Percentiles rank a stretch among this genome's conserved stretches.
Evolutionary conservation across 2,888 invertebrate species (phyloP).

Genomic region (Pandemis corylana): DNA sequence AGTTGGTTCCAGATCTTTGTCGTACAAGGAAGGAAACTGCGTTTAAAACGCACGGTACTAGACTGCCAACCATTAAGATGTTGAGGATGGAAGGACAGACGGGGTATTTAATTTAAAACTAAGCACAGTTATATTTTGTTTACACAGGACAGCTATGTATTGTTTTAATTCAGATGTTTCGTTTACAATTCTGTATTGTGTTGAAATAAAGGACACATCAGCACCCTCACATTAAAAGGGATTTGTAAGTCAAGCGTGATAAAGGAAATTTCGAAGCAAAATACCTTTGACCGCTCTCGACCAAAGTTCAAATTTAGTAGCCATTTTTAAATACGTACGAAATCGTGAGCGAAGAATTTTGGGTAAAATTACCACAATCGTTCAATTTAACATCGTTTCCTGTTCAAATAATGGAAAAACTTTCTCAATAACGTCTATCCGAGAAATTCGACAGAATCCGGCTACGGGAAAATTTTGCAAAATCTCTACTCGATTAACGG

Average conservation of each 20-base stretch:
- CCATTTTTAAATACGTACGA: slow-evolving; percentile 35
- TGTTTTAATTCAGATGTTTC: not conserved
- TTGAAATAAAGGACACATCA: slow-evolving; percentile 5
- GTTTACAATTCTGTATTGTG: not conserved
- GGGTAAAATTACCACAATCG: slow-evolving; percentile 47
- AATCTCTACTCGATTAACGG: slow-evolving; percentile 39
- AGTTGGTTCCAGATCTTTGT: too few species aligned
- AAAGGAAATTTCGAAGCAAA: slow-evolving; percentile 5
- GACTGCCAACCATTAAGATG: too few species aligned
- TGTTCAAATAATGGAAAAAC: slow-evolving; percentile 66
- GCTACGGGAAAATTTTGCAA: slow-evolving; percentile 48
- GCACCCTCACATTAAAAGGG: not conserved
- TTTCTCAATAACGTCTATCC: slow-evolving; percentile 59
- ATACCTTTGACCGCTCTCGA: not conserved
- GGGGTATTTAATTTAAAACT: too few species aligned
- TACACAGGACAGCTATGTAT: not conserved
- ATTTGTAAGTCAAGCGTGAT: slow-evolving; percentile 6
- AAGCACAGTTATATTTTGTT: too few species aligned
- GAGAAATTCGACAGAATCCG: slow-evolving; percentile 56
- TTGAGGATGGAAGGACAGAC: too few species aligned
- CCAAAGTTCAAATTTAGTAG: slow-evolving; percentile 14
- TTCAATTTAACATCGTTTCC: slow-evolving; percentile 57
- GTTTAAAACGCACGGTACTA: too few species aligned
- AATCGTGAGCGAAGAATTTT: slow-evolving; percentile 37
- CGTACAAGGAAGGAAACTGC: too few species aligned